These are phyloP conservation scores for Sipha flava DNA, from an alignment of 1,140 invertebrate genomes.

Conservation along the genomic window DNA sequence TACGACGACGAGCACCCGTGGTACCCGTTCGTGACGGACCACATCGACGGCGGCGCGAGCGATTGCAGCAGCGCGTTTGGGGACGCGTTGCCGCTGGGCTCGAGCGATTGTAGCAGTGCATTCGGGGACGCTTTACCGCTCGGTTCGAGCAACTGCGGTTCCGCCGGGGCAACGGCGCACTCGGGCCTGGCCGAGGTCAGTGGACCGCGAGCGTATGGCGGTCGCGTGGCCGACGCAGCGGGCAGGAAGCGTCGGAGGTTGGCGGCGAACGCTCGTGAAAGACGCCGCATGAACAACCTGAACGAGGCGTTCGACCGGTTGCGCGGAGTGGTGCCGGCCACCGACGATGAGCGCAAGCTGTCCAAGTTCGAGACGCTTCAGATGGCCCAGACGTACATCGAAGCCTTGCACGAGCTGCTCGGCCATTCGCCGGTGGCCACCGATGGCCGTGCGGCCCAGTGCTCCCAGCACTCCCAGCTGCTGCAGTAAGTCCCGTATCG, in stretches of 20 bases:
- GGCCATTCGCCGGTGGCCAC: background rate
- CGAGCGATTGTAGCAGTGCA: too few species aligned
- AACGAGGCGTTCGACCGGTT: constrained; percentile 90
- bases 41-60: background rate
- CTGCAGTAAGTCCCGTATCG: too few species aligned
- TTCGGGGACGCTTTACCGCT: too few species aligned
- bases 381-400: constrained; percentile 95
- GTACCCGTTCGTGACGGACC: background rate
- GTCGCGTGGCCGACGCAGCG: background rate
- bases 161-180: background rate
- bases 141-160: background rate
- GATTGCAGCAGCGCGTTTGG: too few species aligned
- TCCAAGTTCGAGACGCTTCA: constrained; percentile 96
- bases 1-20: background rate
- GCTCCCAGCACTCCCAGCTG: background rate
- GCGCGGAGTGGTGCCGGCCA: constrained; percentile 77
- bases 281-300: constrained; percentile 86
- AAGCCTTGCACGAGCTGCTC: constrained; percentile 66
- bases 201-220: background rate
- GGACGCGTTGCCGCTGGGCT: too few species aligned
- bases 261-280: constrained; percentile 86
- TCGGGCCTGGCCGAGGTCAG: too few species aligned
- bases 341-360: constrained; percentile 74
- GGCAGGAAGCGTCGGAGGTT: constrained; percentile 53
- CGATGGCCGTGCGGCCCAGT: background rate